Evolutionary conservation across 2,888 invertebrate species (phyloP).

Genomic region (Drosophila bunnanda): DNA sequence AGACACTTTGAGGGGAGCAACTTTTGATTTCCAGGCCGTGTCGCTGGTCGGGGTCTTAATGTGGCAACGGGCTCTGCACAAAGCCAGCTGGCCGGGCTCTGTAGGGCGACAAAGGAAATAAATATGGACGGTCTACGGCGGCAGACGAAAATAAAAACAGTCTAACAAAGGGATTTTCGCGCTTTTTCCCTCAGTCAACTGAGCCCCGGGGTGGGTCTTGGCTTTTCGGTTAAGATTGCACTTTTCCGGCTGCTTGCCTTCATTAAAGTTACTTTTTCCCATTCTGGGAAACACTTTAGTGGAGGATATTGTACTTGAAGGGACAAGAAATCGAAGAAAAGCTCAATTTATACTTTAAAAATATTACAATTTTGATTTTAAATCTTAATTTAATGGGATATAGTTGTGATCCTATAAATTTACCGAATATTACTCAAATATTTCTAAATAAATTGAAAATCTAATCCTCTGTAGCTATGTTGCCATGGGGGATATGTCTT

Average conservation of each 20-base stretch:
- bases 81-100: slow-evolving; percentile 48
- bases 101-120: slow-evolving; percentile 58
- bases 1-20: slow-evolving; percentile 76
- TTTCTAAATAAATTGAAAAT: no score
- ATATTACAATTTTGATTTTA: background rate
- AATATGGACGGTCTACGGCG: slow-evolving; percentile 62
- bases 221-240: slow-evolving; percentile 62
- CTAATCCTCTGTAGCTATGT: no score
- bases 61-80: slow-evolving; percentile 46
- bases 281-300: slow-evolving; percentile 16
- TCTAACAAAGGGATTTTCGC: slow-evolving; percentile 75
- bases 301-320: background rate
- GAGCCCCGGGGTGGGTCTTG: slow-evolving; percentile 8
- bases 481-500: no score
- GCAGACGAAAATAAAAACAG: slow-evolving; percentile 76
- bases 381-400: no score
- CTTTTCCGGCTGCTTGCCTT: slow-evolving; percentile 72
- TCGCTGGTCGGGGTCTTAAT: slow-evolving; percentile 33
- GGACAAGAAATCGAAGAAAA: background rate
- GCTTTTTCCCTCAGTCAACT: slow-evolving; percentile 52
- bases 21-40: slow-evolving; percentile 69
- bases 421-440: no score
- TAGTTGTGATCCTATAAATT: no score
- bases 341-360: background rate
- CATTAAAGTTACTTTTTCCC: slow-evolving; percentile 54